Conservation (phyloP, 2,113 vertebrate species). For the Zosterops lateralis region DNA sequence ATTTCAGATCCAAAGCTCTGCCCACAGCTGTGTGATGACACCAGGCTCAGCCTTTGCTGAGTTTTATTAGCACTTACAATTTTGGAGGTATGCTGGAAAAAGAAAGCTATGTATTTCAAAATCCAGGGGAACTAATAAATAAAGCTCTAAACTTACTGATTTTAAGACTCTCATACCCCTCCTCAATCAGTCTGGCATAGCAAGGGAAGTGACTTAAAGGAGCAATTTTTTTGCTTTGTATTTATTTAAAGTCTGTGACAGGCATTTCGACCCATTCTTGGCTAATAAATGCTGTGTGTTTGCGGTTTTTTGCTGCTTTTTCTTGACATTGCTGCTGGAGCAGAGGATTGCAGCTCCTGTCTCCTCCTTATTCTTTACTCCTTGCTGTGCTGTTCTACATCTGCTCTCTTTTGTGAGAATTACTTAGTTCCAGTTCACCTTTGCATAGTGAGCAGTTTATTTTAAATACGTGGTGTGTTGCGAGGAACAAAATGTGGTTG, state of each 20-base stretch:
- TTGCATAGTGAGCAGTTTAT: neutral
- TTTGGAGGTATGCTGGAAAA: neutral
- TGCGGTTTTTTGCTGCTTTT: neutral
- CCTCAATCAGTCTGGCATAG: neutral
- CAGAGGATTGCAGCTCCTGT: neutral
- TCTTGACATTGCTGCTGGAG: neutral
- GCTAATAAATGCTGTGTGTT: neutral
- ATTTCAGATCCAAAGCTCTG: neutral
- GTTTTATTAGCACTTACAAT: neutral
- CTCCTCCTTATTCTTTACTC: neutral
- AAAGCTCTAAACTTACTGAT: neutral
- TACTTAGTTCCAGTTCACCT: neutral
- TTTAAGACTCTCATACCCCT: neutral
- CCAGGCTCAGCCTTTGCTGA: neutral
- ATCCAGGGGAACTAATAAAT: neutral
- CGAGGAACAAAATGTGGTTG: neutral
- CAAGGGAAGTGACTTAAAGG: neutral
- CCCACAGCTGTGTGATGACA: neutral
- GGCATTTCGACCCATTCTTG: neutral
- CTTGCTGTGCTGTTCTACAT: neutral
- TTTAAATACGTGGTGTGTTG: neutral
- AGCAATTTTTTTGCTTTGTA: neutral
- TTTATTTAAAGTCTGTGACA: neutral
- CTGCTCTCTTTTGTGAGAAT: neutral
- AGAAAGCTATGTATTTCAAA: neutral